These are phyloP conservation scores for Pelecanoides urinatrix DNA, from an alignment of 2,113 vertebrate genomes.

Conservation along the genomic window DNA sequence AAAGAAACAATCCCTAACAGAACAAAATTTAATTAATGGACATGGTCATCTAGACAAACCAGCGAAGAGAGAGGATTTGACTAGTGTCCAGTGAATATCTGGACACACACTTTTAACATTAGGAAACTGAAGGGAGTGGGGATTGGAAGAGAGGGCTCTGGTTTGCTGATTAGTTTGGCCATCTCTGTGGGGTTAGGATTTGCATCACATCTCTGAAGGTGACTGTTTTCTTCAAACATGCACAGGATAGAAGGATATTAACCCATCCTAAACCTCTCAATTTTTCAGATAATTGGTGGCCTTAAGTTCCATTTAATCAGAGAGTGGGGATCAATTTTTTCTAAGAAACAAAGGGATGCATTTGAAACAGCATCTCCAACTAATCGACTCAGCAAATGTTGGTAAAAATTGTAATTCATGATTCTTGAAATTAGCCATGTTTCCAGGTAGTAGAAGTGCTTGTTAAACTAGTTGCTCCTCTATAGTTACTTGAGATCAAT, in stretches of 20 bases:
- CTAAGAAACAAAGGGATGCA: background rate
- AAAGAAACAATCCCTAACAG: background rate
- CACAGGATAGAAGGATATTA: background rate
- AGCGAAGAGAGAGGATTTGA: background rate
- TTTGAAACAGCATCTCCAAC: background rate
- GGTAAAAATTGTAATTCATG: background rate
- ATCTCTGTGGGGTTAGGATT: background rate
- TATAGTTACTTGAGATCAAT: slow-evolving; percentile 33
- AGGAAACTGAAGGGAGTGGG: background rate
- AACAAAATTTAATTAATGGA: background rate
- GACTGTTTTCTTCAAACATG: background rate
- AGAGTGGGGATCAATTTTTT: background rate
- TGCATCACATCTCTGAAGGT: background rate
- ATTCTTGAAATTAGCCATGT: slow-evolving; percentile 20
- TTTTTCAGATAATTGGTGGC: slow-evolving; percentile 40
- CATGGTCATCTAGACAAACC: background rate
- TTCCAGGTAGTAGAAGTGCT: slow-evolving; percentile 4
- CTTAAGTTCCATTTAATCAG: slow-evolving; percentile 37
- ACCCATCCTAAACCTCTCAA: background rate
- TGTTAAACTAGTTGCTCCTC: slow-evolving; percentile 23
- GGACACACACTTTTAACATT: background rate
- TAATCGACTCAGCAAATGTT: background rate
- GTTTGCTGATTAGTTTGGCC: background rate
- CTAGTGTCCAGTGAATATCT: background rate
- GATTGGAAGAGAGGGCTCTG: background rate